Percentiles rank a stretch among this genome's conserved stretches.
Evolutionary conservation across 2,113 vertebrate genomes (phyloP).

Genomic region (Calypte anna): DNA sequence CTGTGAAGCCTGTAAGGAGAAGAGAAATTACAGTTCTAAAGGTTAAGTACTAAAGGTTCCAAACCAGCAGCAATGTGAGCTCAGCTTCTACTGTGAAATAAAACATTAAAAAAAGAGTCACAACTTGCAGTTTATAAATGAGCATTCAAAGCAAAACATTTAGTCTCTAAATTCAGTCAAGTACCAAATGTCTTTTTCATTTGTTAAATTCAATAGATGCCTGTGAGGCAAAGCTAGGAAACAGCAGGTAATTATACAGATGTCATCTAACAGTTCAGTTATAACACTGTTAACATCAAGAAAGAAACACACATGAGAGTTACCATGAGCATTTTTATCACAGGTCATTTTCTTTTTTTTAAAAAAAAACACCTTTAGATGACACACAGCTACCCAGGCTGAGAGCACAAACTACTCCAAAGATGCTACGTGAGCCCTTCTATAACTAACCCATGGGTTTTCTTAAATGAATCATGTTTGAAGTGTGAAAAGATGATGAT

Average conservation of each 20-base stretch:
- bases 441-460: neutral
- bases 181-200: neutral
- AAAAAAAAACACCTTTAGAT: neutral
- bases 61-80: neutral
- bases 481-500: neutral
- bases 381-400: neutral
- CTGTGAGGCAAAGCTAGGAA: neutral
- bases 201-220: neutral
- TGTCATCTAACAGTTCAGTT: neutral
- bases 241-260: neutral
- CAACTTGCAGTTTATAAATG: neutral
- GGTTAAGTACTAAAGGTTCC: neutral
- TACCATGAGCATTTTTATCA: neutral
- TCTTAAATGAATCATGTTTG: rapidly evolving
- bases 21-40: slow-evolving; percentile 18
- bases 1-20: slow-evolving; percentile 89
- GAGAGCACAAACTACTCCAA: neutral
- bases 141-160: neutral
- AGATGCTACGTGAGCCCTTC: neutral
- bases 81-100: neutral
- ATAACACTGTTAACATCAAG: neutral
- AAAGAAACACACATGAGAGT: neutral
- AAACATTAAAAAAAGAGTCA: neutral
- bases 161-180: neutral
- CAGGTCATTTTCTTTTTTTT: neutral